These are phyloP conservation scores for Alfaro cultratus DNA, from an alignment of 2,797 vertebrate species.

Conservation along the genomic window DNA sequence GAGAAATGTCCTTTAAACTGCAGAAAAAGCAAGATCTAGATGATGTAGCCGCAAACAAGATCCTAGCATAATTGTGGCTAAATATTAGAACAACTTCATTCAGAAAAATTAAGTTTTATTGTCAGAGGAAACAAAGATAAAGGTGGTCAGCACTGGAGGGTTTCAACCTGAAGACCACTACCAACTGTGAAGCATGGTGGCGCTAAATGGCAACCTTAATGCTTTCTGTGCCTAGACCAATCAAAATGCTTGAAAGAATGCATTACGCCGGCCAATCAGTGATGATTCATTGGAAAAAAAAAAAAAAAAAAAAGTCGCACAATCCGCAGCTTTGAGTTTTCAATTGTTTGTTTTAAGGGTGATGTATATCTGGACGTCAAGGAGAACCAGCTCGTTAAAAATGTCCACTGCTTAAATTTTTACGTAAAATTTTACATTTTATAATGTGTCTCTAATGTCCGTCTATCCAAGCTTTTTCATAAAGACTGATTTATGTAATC, in stretches of 20 bases:
- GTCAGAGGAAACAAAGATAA: too few species aligned
- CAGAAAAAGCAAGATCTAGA: background rate
- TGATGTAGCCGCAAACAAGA: background rate
- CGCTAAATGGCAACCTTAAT: background rate
- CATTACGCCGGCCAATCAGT: background rate
- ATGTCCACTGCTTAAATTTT: background rate
- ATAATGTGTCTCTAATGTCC: background rate
- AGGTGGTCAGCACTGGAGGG: background rate
- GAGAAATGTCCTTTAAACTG: background rate
- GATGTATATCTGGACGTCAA: background rate
- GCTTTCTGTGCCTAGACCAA: background rate
- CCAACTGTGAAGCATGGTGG: background rate
- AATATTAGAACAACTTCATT: background rate
- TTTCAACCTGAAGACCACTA: background rate
- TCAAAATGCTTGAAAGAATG: background rate
- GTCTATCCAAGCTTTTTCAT: background rate
- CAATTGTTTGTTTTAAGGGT: background rate
- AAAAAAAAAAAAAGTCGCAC: background rate
- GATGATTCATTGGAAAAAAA: background rate
- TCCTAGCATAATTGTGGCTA: background rate
- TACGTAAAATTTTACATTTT: background rate
- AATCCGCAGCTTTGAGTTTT: background rate
- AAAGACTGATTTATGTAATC: background rate
- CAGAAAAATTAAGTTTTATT: background rate
- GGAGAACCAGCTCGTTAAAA: background rate